Percentiles rank a stretch among this genome's conserved stretches.
These are phyloP conservation scores for Drosophila eugracilis DNA, from an alignment of 1,140 invertebrate species.

Conservation along the genomic window DNA sequence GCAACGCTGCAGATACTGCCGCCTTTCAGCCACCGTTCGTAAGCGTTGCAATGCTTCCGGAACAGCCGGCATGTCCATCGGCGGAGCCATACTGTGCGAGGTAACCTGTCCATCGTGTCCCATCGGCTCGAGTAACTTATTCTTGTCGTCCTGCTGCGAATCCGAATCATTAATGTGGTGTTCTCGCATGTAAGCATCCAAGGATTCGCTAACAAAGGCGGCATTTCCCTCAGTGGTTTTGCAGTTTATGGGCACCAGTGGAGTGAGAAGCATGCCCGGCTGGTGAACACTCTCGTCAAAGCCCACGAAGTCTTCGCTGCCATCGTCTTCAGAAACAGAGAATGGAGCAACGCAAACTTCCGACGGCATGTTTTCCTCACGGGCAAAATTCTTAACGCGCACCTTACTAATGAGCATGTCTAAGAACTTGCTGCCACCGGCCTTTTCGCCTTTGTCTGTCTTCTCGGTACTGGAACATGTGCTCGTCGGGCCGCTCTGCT, in stretches of 20 bases:
- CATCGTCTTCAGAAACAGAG: conserved; percentile 26
- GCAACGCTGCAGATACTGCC: conserved; percentile 66
- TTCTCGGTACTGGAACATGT: conserved; percentile 43
- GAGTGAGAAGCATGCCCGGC: conserved; percentile 79
- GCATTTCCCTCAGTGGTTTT: conserved; percentile 53
- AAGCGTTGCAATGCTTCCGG: conserved; percentile 70
- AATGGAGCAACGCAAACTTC: neutral
- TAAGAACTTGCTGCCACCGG: conserved; percentile 66
- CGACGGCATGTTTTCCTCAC: conserved; percentile 42
- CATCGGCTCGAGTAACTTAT: conserved; percentile 67
- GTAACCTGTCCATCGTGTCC: conserved; percentile 74
- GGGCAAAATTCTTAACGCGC: conserved; percentile 63
- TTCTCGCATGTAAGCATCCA: conserved; percentile 74
- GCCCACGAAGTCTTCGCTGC: conserved; percentile 74
- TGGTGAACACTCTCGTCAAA: conserved; percentile 75
- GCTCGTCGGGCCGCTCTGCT: conserved; percentile 18
- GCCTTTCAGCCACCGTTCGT: conserved; percentile 79
- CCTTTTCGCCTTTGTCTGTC: conserved; percentile 43
- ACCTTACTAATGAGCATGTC: conserved; percentile 81
- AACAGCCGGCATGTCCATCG: conserved; percentile 73
- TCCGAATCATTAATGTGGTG: conserved; percentile 50
- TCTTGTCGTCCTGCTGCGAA: conserved; percentile 14
- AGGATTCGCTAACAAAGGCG: conserved; percentile 71
- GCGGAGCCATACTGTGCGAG: conserved; percentile 63
- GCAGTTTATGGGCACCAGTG: conserved; percentile 66